Evolutionary conservation across 2,888 invertebrate genomes (phyloP).

Genomic region (Bombylius major): DNA sequence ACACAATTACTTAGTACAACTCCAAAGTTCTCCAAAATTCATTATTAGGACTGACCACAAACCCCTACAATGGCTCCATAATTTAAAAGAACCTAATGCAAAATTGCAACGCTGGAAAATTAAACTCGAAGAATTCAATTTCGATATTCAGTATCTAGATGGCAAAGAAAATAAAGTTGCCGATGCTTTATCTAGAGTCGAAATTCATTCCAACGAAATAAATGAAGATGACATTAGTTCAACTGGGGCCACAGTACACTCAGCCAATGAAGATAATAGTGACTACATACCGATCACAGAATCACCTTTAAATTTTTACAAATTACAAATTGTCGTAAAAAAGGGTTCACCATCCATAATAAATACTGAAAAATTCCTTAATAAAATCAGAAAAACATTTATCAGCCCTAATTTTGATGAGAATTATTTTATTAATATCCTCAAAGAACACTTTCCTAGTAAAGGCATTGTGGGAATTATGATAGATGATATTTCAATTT

Average conservation of each 20-base stretch:
- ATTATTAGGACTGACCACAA: conserved; percentile 5
- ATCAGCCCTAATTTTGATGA: background rate
- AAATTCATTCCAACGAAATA: background rate
- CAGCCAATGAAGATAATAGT: conserved; percentile 8
- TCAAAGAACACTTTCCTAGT: background rate
- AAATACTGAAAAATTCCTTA: background rate
- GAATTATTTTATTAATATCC: conserved; percentile 1
- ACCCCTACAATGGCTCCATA: conserved; percentile 9
- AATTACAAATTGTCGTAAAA: conserved; percentile 1
- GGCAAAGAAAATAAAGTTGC: background rate
- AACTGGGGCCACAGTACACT: conserved; percentile 11
- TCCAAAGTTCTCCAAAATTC: too few species aligned
- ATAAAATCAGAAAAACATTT: conserved; percentile 1
- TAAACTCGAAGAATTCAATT: conserved; percentile 7
- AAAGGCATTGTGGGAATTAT: conserved; percentile 4
- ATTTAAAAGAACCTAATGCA: conserved; percentile 8
- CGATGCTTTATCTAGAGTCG: conserved; percentile 5
- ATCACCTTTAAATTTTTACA: conserved; percentile 1
- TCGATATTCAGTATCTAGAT: background rate
- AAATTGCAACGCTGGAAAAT: conserved; percentile 6
- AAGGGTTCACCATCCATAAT: background rate
- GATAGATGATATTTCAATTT: background rate
- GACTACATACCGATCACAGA: conserved; percentile 13
- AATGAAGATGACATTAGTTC: conserved; percentile 1
- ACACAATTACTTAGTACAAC: too few species aligned